phyloP scores from a whole-genome alignment of 2,888 invertebrate species.

The Drosophila pseudotalamancana region DNA sequence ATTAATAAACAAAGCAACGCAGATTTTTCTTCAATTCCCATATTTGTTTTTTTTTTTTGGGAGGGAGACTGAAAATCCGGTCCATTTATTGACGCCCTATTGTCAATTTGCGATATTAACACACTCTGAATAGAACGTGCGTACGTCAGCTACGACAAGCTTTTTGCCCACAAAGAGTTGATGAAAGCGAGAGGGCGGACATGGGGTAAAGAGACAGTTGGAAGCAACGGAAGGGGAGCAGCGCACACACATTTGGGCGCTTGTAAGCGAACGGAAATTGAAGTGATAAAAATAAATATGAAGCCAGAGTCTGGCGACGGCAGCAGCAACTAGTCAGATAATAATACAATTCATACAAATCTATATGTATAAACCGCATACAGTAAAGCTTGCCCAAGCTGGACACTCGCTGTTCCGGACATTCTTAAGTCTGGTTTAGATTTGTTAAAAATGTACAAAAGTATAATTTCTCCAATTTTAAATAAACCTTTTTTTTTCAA shows the following conservation, averaged over 20 bases:
- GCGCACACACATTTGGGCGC: slow-evolving; percentile 27
- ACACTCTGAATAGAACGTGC: slow-evolving; percentile 50
- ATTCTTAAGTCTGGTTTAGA: no score
- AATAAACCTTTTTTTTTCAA: no score
- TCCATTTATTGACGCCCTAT: slow-evolving; percentile 65
- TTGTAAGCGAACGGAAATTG: slow-evolving; percentile 71
- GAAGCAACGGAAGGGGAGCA: slow-evolving; percentile 37
- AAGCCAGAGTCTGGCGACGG: slow-evolving; percentile 55
- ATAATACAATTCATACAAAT: slow-evolving; percentile 49
- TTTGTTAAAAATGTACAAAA: no score
- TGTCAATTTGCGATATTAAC: slow-evolving; percentile 77
- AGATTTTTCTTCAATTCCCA: neutral
- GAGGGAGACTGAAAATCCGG: slow-evolving; percentile 37
- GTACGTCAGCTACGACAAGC: slow-evolving; percentile 42
- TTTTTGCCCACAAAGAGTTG: slow-evolving; percentile 1
- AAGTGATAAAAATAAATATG: slow-evolving; percentile 76
- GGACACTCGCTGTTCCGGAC: no score
- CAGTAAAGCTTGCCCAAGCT: no score
- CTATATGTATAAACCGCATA: slow-evolving; percentile 4
- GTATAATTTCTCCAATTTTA: no score
- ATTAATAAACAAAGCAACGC: slow-evolving; percentile 52
- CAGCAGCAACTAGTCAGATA: slow-evolving; percentile 38
- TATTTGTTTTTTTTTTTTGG: neutral
- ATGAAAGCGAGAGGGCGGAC: neutral
- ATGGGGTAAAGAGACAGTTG: slow-evolving; percentile 18